These are phyloP conservation scores for Drosophila meridionalis DNA, from an alignment of 2,888 invertebrate genomes.

Conservation along the genomic window DNA sequence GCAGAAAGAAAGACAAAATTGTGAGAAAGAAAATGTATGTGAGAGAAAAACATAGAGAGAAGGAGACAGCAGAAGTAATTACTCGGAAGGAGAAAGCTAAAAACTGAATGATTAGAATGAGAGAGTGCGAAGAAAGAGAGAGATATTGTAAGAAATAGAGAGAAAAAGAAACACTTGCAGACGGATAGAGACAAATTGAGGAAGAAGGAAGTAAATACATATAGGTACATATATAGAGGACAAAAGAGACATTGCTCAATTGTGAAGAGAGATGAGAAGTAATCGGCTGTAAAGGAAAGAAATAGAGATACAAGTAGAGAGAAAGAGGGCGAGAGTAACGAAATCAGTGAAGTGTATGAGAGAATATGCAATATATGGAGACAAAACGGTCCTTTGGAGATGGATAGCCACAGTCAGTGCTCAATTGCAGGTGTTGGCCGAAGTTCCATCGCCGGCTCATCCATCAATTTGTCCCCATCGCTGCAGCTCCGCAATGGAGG, in stretches of 20 bases:
- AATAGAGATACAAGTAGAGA: background rate
- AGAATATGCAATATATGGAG: background rate
- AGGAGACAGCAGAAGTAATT: background rate
- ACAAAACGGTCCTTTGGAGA: background rate
- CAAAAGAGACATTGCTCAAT: background rate
- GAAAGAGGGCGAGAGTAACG: background rate
- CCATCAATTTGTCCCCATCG: background rate
- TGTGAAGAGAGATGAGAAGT: background rate
- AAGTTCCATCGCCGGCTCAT: background rate
- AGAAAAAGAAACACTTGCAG: background rate
- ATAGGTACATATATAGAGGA: background rate
- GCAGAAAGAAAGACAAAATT: too few species aligned
- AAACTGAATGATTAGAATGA: background rate
- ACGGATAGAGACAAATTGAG: background rate
- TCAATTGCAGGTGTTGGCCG: constrained; percentile 2
- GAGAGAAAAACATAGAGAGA: background rate
- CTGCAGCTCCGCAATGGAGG: background rate
- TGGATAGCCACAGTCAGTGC: background rate
- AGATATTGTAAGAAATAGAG: background rate
- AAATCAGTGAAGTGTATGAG: background rate
- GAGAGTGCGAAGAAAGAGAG: background rate
- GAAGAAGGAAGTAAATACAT: background rate
- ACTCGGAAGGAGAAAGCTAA: background rate
- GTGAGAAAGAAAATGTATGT: too few species aligned
- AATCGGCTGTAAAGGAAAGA: background rate